Evolutionary conservation across 2,113 vertebrate genomes (phyloP), one percentile per base, ranked within the genome.

Genomic region (Jaculus jaculus): DNA sequence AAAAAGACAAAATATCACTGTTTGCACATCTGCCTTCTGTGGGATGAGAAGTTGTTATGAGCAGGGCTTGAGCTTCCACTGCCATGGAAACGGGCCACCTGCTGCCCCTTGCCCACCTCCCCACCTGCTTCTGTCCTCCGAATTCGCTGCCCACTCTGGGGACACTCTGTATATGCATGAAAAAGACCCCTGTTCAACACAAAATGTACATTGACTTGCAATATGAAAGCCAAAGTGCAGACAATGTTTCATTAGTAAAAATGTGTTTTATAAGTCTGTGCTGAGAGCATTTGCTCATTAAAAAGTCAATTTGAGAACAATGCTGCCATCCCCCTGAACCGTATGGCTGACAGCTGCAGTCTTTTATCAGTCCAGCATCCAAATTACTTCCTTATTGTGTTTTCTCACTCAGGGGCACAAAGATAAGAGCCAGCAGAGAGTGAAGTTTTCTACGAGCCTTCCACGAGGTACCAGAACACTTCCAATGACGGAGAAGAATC

Each of bases 211-310:
- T 11, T 2, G 17, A 47, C 63, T 42, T 51, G 7, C 60, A 80
- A 20, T n/a, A 65, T 2, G 51, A 68, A 71, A 74, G 68, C 32
- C 12, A 68, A 84, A 68, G 21, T n/a, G 47, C 65, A 72, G 42
- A 65, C 23, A 0, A 28, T 54, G 26, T 34, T 89, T 80, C 34
- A 63, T 51, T 79, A 74, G 71, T 30, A 85, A 28, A 60, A 7
- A 42, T 94, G 81, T 68, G 87, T 83, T 95, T 77, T 66, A 0
- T 54, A 77, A 73, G 79, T 92, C 82, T 61, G 65, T 28, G 87
- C 54, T 21, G 16, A 73, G 92, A 96, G 80, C 75, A 23, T 83
- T 58, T 79, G 65, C 83, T 92, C 71, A 37, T 92, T 80, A 37
- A 16, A 54, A 86, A 88, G 89, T 60, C 84, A 32, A 11, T 30